Conservation (phyloP, 2,113 vertebrate species). For the Pandion haliaetus region DNA sequence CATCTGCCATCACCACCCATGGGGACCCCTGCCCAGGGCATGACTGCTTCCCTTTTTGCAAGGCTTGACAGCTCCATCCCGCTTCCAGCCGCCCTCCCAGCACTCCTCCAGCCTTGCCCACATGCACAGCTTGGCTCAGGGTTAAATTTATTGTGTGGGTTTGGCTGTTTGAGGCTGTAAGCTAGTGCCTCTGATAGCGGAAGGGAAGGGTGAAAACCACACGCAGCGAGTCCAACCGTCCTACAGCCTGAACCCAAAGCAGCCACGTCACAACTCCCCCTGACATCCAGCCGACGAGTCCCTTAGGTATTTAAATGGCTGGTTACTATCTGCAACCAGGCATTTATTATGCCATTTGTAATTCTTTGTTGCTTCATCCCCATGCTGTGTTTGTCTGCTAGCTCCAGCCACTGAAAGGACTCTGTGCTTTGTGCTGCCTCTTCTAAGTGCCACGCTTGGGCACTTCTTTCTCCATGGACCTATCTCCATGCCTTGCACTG, state of each 20-base stretch:
- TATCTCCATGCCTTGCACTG: not conserved
- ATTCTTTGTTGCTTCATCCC: not conserved
- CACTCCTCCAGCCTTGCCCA: not conserved
- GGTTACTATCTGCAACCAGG: not conserved
- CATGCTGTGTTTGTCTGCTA: not conserved
- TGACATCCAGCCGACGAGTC: not conserved
- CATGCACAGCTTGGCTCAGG: not conserved
- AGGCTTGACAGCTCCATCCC: not conserved
- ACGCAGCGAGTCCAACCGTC: not conserved
- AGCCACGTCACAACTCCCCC: not conserved
- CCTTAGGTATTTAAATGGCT: not conserved
- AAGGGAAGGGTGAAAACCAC: not conserved
- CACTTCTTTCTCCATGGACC: not conserved
- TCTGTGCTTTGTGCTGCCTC: not conserved
- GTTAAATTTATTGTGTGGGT: fast-evolving
- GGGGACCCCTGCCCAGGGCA: not conserved
- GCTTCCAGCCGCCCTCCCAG: not conserved
- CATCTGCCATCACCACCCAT: not conserved
- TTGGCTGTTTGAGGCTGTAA: not conserved
- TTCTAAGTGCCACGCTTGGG: not conserved
- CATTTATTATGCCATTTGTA: not conserved
- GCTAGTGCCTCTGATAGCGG: not conserved
- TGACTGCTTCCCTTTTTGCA: not conserved
- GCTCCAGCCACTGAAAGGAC: not conserved
- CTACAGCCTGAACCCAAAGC: not conserved